Conservation (phyloP, 2,888 invertebrate species). For the Invenusta paracnida region DNA sequence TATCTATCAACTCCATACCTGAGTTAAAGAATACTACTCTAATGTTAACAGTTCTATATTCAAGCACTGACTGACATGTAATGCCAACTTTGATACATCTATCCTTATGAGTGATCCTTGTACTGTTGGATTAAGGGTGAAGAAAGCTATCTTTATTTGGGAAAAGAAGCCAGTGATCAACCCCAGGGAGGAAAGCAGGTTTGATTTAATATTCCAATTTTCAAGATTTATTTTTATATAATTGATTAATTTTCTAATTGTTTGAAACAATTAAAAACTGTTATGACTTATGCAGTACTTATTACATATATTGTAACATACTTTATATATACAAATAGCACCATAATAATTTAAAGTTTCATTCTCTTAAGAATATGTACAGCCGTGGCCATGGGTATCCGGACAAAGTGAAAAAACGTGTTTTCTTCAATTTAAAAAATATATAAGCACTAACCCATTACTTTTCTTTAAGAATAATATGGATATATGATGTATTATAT, state of each 20-base stretch:
- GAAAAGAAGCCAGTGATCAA: background rate
- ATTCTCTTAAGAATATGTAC: too few species aligned
- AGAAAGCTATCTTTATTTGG: background rate
- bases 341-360: too few species aligned
- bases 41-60: background rate
- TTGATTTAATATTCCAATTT: background rate
- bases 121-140: background rate
- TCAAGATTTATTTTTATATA: background rate
- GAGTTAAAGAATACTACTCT: background rate
- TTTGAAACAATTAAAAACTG: too few species aligned
- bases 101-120: background rate
- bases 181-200: background rate
- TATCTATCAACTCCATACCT: background rate
- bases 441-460: too few species aligned
- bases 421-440: too few species aligned
- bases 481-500: too few species aligned
- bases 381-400: too few species aligned
- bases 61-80: background rate
- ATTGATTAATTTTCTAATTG: background rate
- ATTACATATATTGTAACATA: too few species aligned
- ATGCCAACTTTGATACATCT: background rate
- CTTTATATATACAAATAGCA: too few species aligned
- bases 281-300: too few species aligned
- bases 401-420: too few species aligned
- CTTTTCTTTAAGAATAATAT: too few species aligned